Evolutionary conservation across 2,113 vertebrate genomes (phyloP).

Genomic region (Suncus etruscus): DNA sequence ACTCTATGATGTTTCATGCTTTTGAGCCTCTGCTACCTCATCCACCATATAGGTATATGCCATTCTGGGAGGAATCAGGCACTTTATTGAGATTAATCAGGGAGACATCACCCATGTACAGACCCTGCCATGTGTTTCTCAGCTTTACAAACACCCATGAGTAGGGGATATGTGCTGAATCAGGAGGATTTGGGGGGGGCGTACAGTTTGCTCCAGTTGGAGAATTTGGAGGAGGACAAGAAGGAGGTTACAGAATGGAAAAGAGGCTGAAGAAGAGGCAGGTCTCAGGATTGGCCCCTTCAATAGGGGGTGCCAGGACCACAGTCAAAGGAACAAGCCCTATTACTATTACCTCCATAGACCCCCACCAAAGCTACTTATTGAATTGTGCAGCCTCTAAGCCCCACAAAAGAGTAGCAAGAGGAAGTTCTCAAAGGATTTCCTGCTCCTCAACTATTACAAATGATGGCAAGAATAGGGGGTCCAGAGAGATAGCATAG

Average conservation of each 20-base stretch:
- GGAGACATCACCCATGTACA: background rate
- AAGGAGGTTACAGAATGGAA: background rate
- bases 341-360: no score
- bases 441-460: background rate
- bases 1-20: background rate
- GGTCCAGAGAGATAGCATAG: no score
- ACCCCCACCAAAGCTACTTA: background rate
- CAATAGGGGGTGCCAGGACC: background rate
- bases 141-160: background rate
- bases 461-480: background rate
- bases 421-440: background rate
- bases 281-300: background rate
- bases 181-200: background rate
- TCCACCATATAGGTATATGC: background rate
- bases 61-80: background rate
- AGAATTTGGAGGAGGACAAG: background rate
- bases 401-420: background rate
- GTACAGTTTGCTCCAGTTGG: background rate
- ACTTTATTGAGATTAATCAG: background rate
- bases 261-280: background rate
- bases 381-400: background rate
- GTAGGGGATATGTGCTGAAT: background rate
- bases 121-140: background rate
- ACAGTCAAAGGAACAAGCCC: background rate
- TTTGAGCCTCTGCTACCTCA: slow-evolving; percentile 1